phyloP scores from a whole-genome alignment of 2,113 vertebrate species.

The Eulemur rufifrons region DNA sequence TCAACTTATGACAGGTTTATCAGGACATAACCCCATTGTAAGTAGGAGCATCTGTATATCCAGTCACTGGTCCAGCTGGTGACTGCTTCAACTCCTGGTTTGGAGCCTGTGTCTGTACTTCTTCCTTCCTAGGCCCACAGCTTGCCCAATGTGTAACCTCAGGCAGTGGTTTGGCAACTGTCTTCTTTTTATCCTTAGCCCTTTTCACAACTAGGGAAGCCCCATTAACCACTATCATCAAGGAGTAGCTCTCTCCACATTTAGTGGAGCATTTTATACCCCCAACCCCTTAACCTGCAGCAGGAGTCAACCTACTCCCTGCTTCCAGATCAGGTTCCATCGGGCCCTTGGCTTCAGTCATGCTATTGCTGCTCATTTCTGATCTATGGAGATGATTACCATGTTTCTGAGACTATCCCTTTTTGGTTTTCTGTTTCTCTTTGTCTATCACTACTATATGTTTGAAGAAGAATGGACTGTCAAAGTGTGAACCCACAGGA shows the following conservation, averaged over 20 bases:
- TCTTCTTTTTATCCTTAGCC: background rate
- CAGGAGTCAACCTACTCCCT: background rate
- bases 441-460: background rate
- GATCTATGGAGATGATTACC: background rate
- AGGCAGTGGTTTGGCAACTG: background rate
- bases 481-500: background rate
- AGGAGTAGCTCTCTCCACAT: background rate
- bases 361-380: background rate
- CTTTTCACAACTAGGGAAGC: background rate
- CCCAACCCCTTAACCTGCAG: background rate
- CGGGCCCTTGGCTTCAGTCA: background rate
- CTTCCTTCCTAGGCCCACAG: background rate
- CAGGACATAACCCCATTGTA: background rate
- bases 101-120: background rate
- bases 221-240: background rate
- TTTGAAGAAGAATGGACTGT: background rate
- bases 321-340: background rate
- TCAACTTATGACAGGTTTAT: background rate
- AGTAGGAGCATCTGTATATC: background rate
- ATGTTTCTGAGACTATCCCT: background rate
- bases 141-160: background rate
- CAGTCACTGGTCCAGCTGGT: background rate
- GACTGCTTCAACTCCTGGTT: background rate
- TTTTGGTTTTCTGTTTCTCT: background rate
- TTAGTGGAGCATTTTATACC: background rate